Conservation (phyloP, 2,888 invertebrate species). For the Odontocolon sp. region DNA sequence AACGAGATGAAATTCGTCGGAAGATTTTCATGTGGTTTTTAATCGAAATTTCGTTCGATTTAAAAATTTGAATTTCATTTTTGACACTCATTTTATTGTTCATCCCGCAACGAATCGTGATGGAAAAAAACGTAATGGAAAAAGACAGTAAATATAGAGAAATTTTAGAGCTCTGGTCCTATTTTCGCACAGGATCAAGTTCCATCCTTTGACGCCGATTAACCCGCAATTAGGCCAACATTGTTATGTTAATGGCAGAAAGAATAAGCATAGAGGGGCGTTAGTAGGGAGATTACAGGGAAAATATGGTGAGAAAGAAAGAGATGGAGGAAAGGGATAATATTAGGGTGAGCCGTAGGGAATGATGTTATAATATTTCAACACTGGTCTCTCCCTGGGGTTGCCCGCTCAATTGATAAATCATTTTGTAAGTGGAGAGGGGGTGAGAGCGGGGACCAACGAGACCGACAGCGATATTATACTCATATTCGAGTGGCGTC, state of each 20-base stretch:
- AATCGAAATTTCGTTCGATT: no score
- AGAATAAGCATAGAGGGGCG: conserved; percentile 57
- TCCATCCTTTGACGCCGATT: conserved; percentile 74
- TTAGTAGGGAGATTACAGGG: conserved; percentile 31
- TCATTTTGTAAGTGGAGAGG: conserved; percentile 75
- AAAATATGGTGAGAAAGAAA: conserved; percentile 36
- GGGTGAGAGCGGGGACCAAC: conserved; percentile 52
- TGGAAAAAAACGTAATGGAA: neutral
- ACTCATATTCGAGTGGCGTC: conserved; percentile 61
- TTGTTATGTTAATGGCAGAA: conserved; percentile 79
- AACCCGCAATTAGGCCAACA: conserved; percentile 78
- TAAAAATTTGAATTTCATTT: no score
- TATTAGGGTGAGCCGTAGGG: conserved; percentile 75
- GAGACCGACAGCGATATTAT: conserved; percentile 58
- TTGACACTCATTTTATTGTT: no score
- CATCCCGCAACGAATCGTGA: neutral
- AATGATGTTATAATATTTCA: conserved; percentile 80
- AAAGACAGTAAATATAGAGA: neutral
- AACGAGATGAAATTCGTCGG: neutral
- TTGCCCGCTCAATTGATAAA: conserved; percentile 78
- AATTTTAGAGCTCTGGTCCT: neutral
- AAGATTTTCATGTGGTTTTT: no score
- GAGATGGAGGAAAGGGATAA: conserved; percentile 67
- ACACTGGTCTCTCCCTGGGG: conserved; percentile 74
- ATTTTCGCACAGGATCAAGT: neutral